Percentiles rank a stretch among this genome's conserved stretches.
Evolutionary conservation across 2,113 vertebrate genomes (phyloP).

Genomic region (Eulacestoma nigropectus): DNA sequence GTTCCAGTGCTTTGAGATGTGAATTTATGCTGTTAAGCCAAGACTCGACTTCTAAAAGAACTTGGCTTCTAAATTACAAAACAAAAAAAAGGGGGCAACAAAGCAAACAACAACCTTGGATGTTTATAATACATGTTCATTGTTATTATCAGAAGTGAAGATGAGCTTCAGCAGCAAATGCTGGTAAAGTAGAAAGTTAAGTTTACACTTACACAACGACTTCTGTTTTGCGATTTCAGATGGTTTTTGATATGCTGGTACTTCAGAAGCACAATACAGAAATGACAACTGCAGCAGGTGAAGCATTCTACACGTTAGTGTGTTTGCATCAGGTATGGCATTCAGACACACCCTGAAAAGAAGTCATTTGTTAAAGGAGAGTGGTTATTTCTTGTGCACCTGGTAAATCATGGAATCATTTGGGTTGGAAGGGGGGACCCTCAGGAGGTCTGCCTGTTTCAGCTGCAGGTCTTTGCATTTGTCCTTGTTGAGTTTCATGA

Average conservation of each 20-base stretch:
- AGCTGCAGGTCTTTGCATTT: neutral
- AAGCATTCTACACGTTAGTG: slow-evolving; percentile 97
- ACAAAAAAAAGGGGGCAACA: neutral
- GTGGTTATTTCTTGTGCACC: neutral
- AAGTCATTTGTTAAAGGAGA: neutral
- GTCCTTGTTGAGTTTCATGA: neutral
- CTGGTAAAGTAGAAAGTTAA: neutral
- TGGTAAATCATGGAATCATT: neutral
- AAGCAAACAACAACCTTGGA: neutral
- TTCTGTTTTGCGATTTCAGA: slow-evolving; percentile 70
- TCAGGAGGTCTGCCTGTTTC: neutral
- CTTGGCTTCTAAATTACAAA: neutral
- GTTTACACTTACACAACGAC: neutral
- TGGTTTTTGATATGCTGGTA: slow-evolving; percentile 99
- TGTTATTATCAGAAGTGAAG: neutral
- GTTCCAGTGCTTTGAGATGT: neutral
- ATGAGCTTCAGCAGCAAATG: neutral
- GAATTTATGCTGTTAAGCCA: neutral
- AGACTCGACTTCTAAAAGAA: neutral
- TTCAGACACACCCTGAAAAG: neutral
- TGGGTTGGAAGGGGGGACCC: neutral
- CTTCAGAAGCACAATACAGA: slow-evolving; percentile 98
- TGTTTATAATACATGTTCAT: neutral
- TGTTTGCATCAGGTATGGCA: slow-evolving; percentile 88
- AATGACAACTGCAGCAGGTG: slow-evolving; percentile 95